Conservation (phyloP, 2,888 invertebrate genomes). For the Cephus runcator region DNA sequence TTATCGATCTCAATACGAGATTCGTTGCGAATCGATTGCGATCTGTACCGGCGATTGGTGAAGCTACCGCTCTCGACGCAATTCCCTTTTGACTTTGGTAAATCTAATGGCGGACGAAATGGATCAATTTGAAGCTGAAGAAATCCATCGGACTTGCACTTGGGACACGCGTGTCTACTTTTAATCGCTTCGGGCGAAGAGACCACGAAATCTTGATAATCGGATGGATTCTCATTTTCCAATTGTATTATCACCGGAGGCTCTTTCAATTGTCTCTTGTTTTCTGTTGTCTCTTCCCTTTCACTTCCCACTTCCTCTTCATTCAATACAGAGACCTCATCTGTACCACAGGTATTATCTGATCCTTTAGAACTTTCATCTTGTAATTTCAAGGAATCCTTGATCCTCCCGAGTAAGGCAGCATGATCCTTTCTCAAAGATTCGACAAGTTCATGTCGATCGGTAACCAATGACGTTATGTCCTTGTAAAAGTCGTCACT, state of each 20-base stretch:
- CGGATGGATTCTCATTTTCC: conserved; percentile 7
- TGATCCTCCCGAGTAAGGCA: not conserved
- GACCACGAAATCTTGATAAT: not conserved
- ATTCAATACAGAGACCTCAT: not conserved
- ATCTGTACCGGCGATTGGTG: conserved; percentile 31
- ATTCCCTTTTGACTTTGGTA: conserved; percentile 25
- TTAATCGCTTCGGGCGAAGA: conserved; percentile 14
- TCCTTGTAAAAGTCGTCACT: not conserved
- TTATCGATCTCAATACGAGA: conserved; percentile 27
- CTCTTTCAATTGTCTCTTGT: not conserved
- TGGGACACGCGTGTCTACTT: conserved; percentile 43
- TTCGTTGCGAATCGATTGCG: conserved; percentile 38
- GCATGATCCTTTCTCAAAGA: not conserved
- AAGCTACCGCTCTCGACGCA: conserved; percentile 37
- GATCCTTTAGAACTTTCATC: not conserved
- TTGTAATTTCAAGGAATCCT: not conserved
- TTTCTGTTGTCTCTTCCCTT: not conserved
- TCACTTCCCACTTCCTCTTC: not conserved
- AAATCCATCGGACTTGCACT: conserved; percentile 47
- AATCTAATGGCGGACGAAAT: conserved; percentile 31
- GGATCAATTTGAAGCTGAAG: conserved; percentile 45
- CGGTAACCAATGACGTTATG: not conserved
- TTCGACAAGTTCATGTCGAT: not conserved
- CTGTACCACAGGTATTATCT: not conserved
- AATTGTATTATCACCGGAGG: not conserved